phyloP scores from a whole-genome alignment of 2,797 vertebrate genomes.

The Gallinago solitaria region DNA sequence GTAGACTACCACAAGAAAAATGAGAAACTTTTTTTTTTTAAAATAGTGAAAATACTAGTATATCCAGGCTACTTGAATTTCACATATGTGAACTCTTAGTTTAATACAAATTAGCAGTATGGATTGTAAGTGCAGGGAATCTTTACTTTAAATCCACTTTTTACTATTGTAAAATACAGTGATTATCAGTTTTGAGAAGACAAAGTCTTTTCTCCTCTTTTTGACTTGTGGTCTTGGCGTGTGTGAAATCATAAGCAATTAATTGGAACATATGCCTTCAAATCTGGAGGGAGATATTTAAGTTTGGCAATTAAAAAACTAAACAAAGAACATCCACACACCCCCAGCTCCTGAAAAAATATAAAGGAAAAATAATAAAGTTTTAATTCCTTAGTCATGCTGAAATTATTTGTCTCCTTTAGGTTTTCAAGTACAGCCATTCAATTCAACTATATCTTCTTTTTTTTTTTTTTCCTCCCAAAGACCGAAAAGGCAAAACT shows the following conservation, averaged over 20 bases:
- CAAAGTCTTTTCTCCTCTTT: not conserved
- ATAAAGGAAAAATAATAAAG: not conserved
- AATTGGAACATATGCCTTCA: not conserved
- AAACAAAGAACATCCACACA: not conserved
- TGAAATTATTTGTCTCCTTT: not conserved
- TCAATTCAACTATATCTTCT: not conserved
- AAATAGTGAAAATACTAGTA: not conserved
- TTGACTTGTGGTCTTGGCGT: not conserved
- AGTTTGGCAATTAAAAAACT: not conserved
- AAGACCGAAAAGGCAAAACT: not conserved
- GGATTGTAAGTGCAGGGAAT: not conserved
- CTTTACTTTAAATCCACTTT: not conserved
- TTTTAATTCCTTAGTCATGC: not conserved
- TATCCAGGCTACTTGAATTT: not conserved
- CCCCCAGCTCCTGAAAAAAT: not conserved
- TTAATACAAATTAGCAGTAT: not conserved
- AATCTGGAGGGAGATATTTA: not conserved
- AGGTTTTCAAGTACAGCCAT: not conserved
- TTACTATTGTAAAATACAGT: not conserved
- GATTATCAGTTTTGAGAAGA: not conserved
- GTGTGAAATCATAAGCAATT: not conserved
- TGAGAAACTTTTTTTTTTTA: not conserved
- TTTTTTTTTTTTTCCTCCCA: accelerated
- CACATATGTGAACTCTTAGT: not conserved
- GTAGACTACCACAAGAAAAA: not conserved